These are phyloP conservation scores for Acanthosepion pharaonis DNA, from an alignment of 2,888 invertebrate species.

Conservation along the genomic window DNA sequence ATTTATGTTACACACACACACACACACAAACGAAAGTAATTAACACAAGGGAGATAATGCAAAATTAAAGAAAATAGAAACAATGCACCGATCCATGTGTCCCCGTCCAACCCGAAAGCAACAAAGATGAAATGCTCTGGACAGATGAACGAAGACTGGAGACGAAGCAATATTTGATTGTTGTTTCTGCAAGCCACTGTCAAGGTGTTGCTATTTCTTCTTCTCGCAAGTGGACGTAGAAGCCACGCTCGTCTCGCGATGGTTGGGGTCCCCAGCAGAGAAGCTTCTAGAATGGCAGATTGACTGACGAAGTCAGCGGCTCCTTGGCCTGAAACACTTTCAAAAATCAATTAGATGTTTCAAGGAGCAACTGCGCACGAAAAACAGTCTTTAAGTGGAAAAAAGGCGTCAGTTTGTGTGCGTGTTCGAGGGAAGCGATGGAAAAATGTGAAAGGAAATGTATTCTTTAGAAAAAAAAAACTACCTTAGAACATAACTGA, in stretches of 20 bases:
- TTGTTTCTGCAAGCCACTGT: neutral
- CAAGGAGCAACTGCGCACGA: neutral
- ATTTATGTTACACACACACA: no score
- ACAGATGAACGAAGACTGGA: neutral
- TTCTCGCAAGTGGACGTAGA: neutral
- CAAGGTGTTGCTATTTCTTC: neutral
- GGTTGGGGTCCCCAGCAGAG: neutral
- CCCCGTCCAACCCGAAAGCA: neutral
- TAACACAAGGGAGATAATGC: neutral
- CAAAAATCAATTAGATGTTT: neutral
- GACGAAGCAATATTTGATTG: neutral
- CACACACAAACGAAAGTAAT: neutral
- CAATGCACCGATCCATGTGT: neutral
- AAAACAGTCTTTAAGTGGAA: neutral
- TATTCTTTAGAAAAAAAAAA: no score
- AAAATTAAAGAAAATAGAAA: neutral
- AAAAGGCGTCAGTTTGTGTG: neutral
- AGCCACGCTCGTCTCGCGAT: neutral
- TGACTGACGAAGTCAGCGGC: neutral
- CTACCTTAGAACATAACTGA: no score
- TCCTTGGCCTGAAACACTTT: slow-evolving; percentile 33
- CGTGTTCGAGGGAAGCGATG: neutral
- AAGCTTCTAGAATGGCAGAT: neutral
- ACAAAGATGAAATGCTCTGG: neutral
- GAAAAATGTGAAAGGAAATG: no score